phyloP scores from a whole-genome alignment of 2,888 invertebrate species.

The Harpagoxenus sublaevis region DNA sequence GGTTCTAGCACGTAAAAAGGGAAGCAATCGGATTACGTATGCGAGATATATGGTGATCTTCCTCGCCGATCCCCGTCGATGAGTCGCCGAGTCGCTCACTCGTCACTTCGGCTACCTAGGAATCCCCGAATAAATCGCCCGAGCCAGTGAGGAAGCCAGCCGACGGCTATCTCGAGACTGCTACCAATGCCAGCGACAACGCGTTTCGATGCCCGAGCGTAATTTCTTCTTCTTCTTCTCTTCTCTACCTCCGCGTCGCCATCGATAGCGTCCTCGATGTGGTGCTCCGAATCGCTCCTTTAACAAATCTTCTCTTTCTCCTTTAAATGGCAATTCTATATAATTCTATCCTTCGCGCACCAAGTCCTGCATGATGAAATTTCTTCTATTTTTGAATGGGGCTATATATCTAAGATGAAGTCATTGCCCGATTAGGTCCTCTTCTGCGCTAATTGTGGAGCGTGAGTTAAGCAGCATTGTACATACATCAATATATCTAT shows the following conservation, averaged over 20 bases:
- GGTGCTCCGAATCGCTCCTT: not conserved
- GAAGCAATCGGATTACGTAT: conserved; percentile 27
- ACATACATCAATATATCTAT: not conserved
- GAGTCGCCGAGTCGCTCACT: conserved; percentile 62
- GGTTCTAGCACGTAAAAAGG: conserved; percentile 18
- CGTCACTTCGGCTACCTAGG: conserved; percentile 80
- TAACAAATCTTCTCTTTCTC: not conserved
- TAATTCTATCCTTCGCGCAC: not conserved
- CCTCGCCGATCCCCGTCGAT: conserved; percentile 18
- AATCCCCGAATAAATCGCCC: conserved; percentile 84
- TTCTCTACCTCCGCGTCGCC: conserved; percentile 66
- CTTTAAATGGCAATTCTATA: not conserved
- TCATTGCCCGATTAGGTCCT: not conserved
- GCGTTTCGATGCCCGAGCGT: conserved; percentile 82
- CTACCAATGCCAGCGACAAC: conserved; percentile 84
- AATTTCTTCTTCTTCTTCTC: conserved; percentile 65
- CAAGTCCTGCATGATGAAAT: not conserved
- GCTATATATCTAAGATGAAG: not conserved
- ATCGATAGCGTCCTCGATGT: conserved; percentile 49
- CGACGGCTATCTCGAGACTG: conserved; percentile 86
- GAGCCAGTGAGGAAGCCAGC: conserved; percentile 84
- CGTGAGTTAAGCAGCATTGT: not conserved
- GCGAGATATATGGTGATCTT: conserved; percentile 5
- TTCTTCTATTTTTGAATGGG: not conserved
- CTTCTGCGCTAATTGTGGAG: conserved; percentile 1